Evolutionary conservation across 2,888 invertebrate genomes (phyloP).

Genomic region (Dyspetes luteomarginatus): DNA sequence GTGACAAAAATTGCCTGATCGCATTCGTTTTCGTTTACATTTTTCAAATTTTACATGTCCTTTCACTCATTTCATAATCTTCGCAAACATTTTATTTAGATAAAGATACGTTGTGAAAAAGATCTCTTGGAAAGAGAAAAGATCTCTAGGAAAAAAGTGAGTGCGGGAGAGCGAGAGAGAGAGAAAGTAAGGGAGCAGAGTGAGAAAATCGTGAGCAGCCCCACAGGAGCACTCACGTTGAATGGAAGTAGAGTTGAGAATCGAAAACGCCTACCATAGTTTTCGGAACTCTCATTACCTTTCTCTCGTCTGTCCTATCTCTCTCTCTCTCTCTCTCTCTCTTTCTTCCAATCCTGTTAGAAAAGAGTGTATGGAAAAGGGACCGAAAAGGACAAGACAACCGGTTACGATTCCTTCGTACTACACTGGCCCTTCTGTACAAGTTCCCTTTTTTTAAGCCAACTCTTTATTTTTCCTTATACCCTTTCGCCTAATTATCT

Average conservation of each 20-base stretch:
- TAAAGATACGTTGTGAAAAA: too few relatives aligned
- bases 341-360: conserved; percentile 58
- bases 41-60: too few relatives aligned
- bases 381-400: conserved; percentile 59
- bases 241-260: conserved; percentile 60
- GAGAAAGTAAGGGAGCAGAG: conserved; percentile 45
- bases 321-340: conserved; percentile 35
- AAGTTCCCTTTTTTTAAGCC: conserved; percentile 12
- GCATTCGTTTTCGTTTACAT: too few relatives aligned
- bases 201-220: conserved; percentile 48
- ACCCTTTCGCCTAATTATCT: conserved; percentile 46
- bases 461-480: conserved; percentile 37
- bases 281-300: too few relatives aligned
- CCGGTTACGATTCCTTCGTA: conserved; percentile 61
- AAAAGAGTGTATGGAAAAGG: conserved; percentile 60
- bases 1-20: too few relatives aligned
- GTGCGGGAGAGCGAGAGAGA: conserved; percentile 24
- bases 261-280: conserved; percentile 58
- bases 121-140: too few relatives aligned
- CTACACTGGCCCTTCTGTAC: conserved; percentile 42
- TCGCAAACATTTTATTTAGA: too few relatives aligned
- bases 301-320: conserved; percentile 38
- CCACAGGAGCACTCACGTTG: conserved; percentile 55
- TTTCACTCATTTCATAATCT: too few relatives aligned
- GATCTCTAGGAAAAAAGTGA: conserved; percentile 24